Evolutionary conservation across 2,888 invertebrate species (phyloP), one percentile per base, ranked within the genome.

Genomic region (Mactromeris polynyma): DNA sequence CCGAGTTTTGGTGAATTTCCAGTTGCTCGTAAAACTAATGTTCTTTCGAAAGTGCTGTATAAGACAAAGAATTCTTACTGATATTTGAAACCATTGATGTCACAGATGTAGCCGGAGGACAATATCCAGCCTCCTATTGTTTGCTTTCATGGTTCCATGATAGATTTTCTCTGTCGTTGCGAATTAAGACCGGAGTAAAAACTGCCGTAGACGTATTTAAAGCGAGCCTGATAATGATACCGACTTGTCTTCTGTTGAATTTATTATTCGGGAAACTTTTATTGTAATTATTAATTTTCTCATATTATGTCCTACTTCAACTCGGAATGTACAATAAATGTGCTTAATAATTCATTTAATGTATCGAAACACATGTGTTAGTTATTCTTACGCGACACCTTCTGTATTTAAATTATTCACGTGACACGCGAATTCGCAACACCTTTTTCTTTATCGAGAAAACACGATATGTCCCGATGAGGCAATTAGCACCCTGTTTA

Each of bases 291-390:
- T 36, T 36, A 11, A 19, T 2, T 19, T 33, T 33, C 2, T 17
- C 14, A 33, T 11, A 19, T 33, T 0, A 1, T 69, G 33, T 73
- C 31, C 17, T 73, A 19, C 36, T 2, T 58, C 36, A 73, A 73
- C 21, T 58, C 58, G 7, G 19, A 58, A 21, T 26, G 7, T 33
- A 14, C 19, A 19, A 14, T 33, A 26, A 19, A 81, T 31, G n/a
- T 85, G 38, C 21, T 85, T 42, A 85, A 85, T 80, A 26, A 85
- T 85, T 80, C 80, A 85, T 85, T 42, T 46, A 85, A 85, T 85
- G 80, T 54, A 46, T 58, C 51, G 42, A 31, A 81, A 54, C 26
- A 54, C 80, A 69, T 81, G 19, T 80, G 80, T 64, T 79, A 42
- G 80, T 80, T 80, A 80, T 46, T 40, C 21, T n/a, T 69, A 21